Percentiles rank a stretch among this genome's conserved stretches.
phyloP scores from a whole-genome alignment of 2,113 vertebrate genomes.

The Narcine bancroftii region DNA sequence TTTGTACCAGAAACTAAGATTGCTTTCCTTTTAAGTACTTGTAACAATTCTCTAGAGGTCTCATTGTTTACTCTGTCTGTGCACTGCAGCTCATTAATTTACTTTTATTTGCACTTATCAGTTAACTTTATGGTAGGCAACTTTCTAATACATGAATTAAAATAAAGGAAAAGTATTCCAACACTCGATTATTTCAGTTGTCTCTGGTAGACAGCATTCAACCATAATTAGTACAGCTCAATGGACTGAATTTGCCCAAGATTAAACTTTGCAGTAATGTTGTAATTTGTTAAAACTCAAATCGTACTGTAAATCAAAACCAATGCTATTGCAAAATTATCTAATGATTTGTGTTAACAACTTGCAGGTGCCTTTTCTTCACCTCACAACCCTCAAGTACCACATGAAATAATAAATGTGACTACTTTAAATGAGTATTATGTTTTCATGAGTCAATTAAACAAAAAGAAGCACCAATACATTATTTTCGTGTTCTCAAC shows the following conservation, averaged over 20 bases:
- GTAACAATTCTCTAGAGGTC: neutral
- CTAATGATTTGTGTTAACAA: neutral
- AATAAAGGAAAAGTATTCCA: neutral
- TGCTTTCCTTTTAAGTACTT: neutral
- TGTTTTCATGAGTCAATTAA: constrained; percentile 4
- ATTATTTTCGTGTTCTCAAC: neutral
- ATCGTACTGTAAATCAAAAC: neutral
- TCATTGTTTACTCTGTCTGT: neutral
- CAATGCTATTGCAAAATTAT: neutral
- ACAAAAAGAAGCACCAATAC: neutral
- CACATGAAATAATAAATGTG: neutral
- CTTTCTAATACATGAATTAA: neutral
- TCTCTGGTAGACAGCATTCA: neutral
- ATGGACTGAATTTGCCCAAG: neutral
- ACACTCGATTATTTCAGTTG: neutral
- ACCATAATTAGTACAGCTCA: neutral
- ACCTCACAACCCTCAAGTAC: neutral
- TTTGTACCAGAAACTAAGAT: neutral
- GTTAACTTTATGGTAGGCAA: neutral
- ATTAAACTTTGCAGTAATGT: neutral
- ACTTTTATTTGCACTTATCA: neutral
- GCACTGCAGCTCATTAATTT: neutral
- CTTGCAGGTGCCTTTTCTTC: neutral
- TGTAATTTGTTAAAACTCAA: neutral
- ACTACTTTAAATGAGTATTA: neutral